Percentiles rank a stretch among this genome's conserved stretches.
Evolutionary conservation across 1,140 invertebrate species (phyloP).

Genomic region (Ephestia elutella): DNA sequence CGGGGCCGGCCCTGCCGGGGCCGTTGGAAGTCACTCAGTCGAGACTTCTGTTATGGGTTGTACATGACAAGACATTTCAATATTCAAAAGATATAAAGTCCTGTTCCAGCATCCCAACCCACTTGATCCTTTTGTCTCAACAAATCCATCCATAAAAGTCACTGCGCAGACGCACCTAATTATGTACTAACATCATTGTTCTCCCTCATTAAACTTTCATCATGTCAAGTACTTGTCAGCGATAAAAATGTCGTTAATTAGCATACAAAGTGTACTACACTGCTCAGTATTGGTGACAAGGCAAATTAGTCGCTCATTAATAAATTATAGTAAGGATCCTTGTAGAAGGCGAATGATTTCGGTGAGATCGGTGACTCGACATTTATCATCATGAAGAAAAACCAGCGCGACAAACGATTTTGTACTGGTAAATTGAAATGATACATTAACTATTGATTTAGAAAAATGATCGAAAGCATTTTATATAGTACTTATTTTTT

Average conservation of each 20-base stretch:
- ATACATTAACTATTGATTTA: no score
- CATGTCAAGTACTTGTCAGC: conserved; percentile 24
- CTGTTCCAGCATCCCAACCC: no score
- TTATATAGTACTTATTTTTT: no score
- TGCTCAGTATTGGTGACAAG: conserved; percentile 31
- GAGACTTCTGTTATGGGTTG: no score
- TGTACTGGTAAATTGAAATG: no score
- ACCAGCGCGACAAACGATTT: neutral
- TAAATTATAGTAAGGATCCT: conserved; percentile 26
- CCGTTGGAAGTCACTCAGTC: no score
- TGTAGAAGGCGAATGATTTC: neutral
- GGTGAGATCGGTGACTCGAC: neutral
- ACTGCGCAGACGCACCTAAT: neutral
- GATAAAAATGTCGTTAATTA: conserved; percentile 38
- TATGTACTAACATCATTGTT: neutral
- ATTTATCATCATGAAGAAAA: neutral
- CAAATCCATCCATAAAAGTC: neutral
- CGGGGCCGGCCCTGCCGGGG: no score
- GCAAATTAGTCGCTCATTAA: conserved; percentile 35
- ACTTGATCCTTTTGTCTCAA: neutral
- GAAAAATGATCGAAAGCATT: no score
- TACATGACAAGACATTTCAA: neutral
- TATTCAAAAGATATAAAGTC: neutral
- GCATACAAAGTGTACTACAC: conserved; percentile 43
- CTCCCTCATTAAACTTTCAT: conserved; percentile 21